phyloP scores from a whole-genome alignment of 2,888 invertebrate genomes.

The Lasioglossum leucozonium region DNA sequence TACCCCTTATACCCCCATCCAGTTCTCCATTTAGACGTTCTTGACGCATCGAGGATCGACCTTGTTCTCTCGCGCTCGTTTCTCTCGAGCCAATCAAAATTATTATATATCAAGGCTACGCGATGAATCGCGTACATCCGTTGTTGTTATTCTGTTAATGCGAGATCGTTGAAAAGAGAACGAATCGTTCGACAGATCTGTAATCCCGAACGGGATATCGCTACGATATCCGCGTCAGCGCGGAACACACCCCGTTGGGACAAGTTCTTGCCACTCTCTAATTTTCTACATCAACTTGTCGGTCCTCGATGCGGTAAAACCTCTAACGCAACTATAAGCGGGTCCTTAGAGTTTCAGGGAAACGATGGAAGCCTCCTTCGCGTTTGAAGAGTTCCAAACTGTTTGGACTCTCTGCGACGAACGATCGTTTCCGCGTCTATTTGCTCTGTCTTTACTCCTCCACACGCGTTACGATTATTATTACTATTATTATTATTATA shows the following conservation, averaged over 20 bases:
- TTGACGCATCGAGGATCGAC: conserved; percentile 48
- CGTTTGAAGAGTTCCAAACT: conserved; percentile 11
- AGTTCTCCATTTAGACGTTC: conserved; percentile 44
- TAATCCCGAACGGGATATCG: not conserved
- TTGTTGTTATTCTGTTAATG: not conserved
- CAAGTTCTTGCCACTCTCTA: not conserved
- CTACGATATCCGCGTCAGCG: not conserved
- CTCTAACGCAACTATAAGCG: conserved; percentile 35
- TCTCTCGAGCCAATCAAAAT: not conserved
- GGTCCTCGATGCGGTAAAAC: conserved; percentile 51
- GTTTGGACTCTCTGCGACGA: conserved; percentile 18
- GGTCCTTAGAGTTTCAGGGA: conserved; percentile 47
- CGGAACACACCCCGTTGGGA: not conserved
- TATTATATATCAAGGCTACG: not conserved
- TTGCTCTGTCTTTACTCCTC: conserved; percentile 31
- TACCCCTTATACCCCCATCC: conserved; percentile 9
- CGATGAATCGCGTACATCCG: not conserved
- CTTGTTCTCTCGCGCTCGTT: not conserved
- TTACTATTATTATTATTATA: conserved; percentile 35
- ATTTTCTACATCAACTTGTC: not conserved
- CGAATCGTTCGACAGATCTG: not conserved
- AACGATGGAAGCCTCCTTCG: conserved; percentile 13
- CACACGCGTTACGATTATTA: conserved; percentile 48
- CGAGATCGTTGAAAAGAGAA: not conserved
- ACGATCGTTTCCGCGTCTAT: conserved; percentile 20